Evolutionary conservation across 1,140 invertebrate genomes (phyloP).

Genomic region (Drosophila fuyamai): DNA sequence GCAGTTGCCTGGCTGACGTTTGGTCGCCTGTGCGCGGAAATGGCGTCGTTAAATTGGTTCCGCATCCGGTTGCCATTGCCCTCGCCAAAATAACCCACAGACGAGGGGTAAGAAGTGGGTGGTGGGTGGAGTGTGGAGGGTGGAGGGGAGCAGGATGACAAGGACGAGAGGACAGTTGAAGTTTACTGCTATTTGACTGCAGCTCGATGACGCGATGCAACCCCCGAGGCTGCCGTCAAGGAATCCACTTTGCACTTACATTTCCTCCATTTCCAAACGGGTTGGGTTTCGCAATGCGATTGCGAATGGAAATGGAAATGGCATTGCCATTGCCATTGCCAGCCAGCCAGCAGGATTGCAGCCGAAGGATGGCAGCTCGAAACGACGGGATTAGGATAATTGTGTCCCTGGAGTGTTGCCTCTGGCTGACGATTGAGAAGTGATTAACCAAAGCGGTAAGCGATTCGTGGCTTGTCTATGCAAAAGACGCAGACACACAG

Average conservation of each 20-base stretch:
- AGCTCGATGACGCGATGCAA: conserved; percentile 35
- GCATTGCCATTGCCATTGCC: not conserved
- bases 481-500: not conserved
- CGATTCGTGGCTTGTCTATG: conserved; percentile 8
- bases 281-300: not conserved
- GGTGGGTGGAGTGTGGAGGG: no score
- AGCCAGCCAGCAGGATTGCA: not conserved
- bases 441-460: conserved; percentile 38
- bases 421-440: conserved; percentile 11
- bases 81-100: conserved; percentile 21
- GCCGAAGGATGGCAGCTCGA: not conserved
- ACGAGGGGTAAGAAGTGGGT: not conserved
- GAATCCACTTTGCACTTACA: conserved; percentile 38
- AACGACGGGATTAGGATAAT: conserved; percentile 28
- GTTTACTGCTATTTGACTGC: conserved; percentile 43
- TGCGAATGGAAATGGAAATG: not conserved
- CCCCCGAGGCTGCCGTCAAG: conserved; percentile 27
- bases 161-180: conserved; percentile 18
- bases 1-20: conserved; percentile 37
- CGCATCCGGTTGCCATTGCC: conserved; percentile 47
- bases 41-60: conserved; percentile 63
- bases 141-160: not conserved
- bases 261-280: conserved; percentile 15
- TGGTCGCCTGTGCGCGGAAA: conserved; percentile 41
- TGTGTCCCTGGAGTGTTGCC: conserved; percentile 9